Evolutionary conservation across 2,797 vertebrate species (phyloP), one percentile per base, ranked within the genome.

Genomic region (Bradypus variegatus): DNA sequence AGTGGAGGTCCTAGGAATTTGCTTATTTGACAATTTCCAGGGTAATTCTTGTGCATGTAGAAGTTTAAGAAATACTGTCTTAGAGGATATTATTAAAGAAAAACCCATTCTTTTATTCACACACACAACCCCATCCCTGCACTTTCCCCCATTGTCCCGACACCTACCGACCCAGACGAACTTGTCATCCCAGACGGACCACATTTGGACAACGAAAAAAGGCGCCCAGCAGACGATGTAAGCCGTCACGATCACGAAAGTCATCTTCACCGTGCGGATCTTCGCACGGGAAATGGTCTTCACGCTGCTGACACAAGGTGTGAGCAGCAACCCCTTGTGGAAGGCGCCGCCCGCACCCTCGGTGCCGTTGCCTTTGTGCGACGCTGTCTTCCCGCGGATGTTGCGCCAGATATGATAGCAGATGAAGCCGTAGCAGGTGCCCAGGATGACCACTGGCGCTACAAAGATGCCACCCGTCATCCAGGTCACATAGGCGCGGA

Each of bases 261-360:
- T 99, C 99, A 99, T 99, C 96, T 99, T 99, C 3, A 99, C 98
- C 0, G 99, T 99, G 94, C 99, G 98, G 93, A 99, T 97, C 94
- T 99, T 99, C 95, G 99, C 99, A 48, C 99, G 98, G 41, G 99
- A 99, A 86, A 99, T 98, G 10, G 96, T 98, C 72, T 98, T 98
- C 50, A 99, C 97, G 90, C 98, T 98, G 97, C 98, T 99, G 75
- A 99, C 99, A 0, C 98, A 98, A 31, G 97, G 97, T 78, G 98
- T 97, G 25, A 98, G 98, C 36, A 98, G 97, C 14, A 98, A 93
- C 2, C 98, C 98, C 81, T 96, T 97, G 91, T 95, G 98, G 33
- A 86, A 91, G 13, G 96, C 96, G 0, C 95, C 95, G 0, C 94
- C 95, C 0, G 76, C n/a, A 0, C 88, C 91, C 91, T 96, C 96